Conservation (phyloP, 64 coral and sea anemone species). For the Montipora sp. region DNA sequence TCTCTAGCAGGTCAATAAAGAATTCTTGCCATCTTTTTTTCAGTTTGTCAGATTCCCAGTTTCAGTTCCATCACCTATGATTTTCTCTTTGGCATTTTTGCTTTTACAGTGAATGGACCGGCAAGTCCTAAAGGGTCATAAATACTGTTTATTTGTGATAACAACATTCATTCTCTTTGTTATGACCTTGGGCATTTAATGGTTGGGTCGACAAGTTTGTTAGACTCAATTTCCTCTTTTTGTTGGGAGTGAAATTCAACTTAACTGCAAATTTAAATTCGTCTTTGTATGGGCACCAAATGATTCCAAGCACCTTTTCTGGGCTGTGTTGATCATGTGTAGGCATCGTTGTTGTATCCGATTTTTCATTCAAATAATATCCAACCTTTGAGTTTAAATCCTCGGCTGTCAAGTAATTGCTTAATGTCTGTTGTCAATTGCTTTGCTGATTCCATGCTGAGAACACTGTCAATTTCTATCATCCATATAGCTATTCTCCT, state of each 20-base stretch:
- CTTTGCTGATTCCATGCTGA: not conserved
- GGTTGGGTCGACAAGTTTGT: not conserved
- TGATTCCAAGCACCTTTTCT: slow-evolving; percentile 63
- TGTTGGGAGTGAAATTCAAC: slow-evolving; percentile 31
- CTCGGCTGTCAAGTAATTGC: not conserved
- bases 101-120: slow-evolving; percentile 35
- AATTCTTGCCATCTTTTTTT: slow-evolving; percentile 23
- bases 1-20: slow-evolving; percentile 38
- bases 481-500: slow-evolving; percentile 9
- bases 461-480: slow-evolving; percentile 7
- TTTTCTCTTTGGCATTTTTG: slow-evolving; percentile 54
- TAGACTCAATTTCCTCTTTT: not conserved
- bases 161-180: slow-evolving; percentile 6
- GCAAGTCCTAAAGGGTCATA: slow-evolving; percentile 32
- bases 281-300: slow-evolving; percentile 39
- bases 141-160: slow-evolving; percentile 39
- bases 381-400: slow-evolving; percentile 13
- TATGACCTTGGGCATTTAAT: not conserved
- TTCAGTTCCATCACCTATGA: not conserved
- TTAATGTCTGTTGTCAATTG: not conserved
- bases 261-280: slow-evolving; percentile 46
- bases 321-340: not conserved
- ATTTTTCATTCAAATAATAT: not conserved
- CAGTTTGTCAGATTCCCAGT: slow-evolving; percentile 1
- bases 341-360: not conserved